phyloP scores from a whole-genome alignment of 2,888 invertebrate genomes.

The Campaea margaritaria region DNA sequence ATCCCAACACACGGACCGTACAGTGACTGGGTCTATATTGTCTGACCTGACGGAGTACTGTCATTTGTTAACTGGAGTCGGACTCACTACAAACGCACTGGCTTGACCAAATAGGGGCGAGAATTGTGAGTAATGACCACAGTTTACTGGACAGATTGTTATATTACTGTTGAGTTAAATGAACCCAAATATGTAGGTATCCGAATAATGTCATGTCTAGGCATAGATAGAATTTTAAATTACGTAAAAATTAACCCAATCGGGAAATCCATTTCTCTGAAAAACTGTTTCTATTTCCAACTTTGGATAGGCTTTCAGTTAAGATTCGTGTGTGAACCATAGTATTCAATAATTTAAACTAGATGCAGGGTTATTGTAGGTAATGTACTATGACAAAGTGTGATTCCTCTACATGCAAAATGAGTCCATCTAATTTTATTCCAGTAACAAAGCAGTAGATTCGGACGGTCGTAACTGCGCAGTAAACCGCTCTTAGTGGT shows the following conservation, averaged over 20 bases:
- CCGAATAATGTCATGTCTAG: too few relatives aligned
- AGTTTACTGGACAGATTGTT: slow-evolving; percentile 12
- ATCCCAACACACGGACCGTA: slow-evolving; percentile 6
- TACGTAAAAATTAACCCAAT: neutral
- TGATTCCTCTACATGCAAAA: slow-evolving; percentile 14
- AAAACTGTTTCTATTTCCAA: too few relatives aligned
- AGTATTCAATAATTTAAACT: too few relatives aligned
- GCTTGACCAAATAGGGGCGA: slow-evolving; percentile 23
- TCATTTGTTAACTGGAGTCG: slow-evolving; percentile 61
- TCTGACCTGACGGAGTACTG: slow-evolving; percentile 67
- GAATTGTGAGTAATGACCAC: slow-evolving; percentile 32
- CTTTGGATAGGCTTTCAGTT: too few relatives aligned
- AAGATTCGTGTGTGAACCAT: too few relatives aligned
- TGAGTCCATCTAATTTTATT: slow-evolving; percentile 46
- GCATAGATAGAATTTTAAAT: too few relatives aligned
- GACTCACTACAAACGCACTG: slow-evolving; percentile 45
- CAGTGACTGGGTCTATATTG: slow-evolving; percentile 56
- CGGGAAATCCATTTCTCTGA: too few relatives aligned
- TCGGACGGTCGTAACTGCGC: slow-evolving; percentile 67
- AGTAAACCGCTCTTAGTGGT: slow-evolving; percentile 74
- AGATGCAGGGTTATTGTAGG: neutral
- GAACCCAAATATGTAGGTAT: neutral
- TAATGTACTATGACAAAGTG: slow-evolving; percentile 2
- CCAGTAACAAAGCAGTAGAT: slow-evolving; percentile 49
- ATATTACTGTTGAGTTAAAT: slow-evolving; percentile 7